These are phyloP conservation scores for Monochamus alternatus DNA, from an alignment of 2,888 invertebrate genomes.

Conservation along the genomic window DNA sequence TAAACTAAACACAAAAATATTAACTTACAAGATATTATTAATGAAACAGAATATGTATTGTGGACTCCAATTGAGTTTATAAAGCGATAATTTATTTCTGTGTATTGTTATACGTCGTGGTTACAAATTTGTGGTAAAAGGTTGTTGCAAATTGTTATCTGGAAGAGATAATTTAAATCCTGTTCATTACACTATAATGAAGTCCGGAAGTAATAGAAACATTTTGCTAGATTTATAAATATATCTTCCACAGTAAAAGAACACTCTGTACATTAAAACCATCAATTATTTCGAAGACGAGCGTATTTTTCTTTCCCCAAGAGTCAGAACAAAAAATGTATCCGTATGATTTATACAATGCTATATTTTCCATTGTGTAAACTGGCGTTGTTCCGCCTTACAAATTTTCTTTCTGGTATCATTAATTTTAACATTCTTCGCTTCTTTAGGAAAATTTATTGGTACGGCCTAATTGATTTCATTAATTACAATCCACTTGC, in stretches of 20 bases:
- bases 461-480: conserved; percentile 9
- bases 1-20: conserved; percentile 7
- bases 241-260: too few relatives aligned
- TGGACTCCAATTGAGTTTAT: conserved; percentile 12
- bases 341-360: background rate
- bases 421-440: conserved; percentile 6
- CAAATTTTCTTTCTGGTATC: conserved; percentile 4
- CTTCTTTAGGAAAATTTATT: conserved; percentile 7
- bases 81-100: conserved; percentile 10
- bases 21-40: conserved; percentile 31
- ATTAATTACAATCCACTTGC: conserved; percentile 11
- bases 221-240: too few relatives aligned
- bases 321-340: too few relatives aligned
- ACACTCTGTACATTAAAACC: too few relatives aligned
- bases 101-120: conserved; percentile 5
- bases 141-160: too few relatives aligned
- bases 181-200: too few relatives aligned
- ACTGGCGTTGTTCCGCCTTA: background rate
- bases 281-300: too few relatives aligned
- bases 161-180: too few relatives aligned
- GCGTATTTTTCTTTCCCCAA: too few relatives aligned
- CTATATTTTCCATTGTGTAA: background rate
- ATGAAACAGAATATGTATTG: conserved; percentile 15
- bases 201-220: too few relatives aligned
- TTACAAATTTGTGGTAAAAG: background rate